Conservation (phyloP, 1,140 invertebrate species). For the Berghia stephanieae region DNA sequence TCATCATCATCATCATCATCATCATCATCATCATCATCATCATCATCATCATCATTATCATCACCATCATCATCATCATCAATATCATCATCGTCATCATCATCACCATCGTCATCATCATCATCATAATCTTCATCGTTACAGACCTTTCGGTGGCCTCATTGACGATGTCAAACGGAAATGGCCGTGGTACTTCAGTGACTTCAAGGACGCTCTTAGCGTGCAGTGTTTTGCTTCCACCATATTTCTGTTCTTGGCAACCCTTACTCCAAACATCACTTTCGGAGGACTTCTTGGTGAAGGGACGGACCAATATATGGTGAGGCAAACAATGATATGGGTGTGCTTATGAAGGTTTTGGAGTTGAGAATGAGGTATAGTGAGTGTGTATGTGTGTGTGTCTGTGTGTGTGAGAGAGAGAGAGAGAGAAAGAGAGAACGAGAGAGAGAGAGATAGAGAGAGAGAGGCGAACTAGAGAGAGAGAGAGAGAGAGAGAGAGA, state of each 20-base stretch:
- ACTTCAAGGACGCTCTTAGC: conserved; percentile 85
- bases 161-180: conserved; percentile 93
- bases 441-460: no score
- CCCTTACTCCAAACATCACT: conserved; percentile 96
- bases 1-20: background rate
- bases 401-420: no score
- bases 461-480: no score
- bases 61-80: background rate
- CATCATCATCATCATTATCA: background rate
- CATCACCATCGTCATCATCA: background rate
- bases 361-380: no score
- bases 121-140: background rate
- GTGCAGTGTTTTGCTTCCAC: conserved; percentile 95
- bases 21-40: background rate
- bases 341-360: no score
- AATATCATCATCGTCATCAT: background rate
- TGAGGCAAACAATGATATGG: conserved; percentile 58
- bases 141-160: conserved; percentile 82
- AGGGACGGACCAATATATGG: conserved; percentile 95
- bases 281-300: conserved; percentile 94
- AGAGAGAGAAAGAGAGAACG: no score
- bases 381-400: no score
- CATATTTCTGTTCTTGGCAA: conserved; percentile 98
- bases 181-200: conserved; percentile 77
- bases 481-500: no score